Evolutionary conservation across 2,888 invertebrate genomes (phyloP).

Genomic region (Rhimphoctona megacephalus): DNA sequence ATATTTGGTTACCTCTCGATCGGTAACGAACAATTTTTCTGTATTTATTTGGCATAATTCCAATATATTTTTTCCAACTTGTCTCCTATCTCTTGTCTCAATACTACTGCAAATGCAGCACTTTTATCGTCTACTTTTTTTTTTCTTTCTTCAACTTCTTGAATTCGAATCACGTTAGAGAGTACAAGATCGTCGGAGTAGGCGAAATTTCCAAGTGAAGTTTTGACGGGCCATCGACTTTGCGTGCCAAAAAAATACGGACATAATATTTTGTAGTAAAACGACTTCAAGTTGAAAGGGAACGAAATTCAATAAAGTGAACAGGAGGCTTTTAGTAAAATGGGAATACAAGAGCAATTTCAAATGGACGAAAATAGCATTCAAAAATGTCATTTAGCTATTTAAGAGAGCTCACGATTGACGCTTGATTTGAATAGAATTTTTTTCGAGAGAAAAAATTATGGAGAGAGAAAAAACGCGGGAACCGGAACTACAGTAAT

Average conservation of each 20-base stretch:
- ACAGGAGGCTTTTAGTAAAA: background rate
- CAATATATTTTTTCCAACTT: conserved; percentile 12
- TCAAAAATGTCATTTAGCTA: background rate
- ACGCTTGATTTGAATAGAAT: no score
- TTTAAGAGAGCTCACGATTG: background rate
- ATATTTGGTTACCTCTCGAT: background rate
- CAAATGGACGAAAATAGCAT: background rate
- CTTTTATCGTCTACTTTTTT: background rate
- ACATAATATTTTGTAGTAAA: conserved; percentile 3
- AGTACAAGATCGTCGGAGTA: conserved; percentile 26
- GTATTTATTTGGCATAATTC: background rate
- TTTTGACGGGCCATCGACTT: conserved; percentile 50
- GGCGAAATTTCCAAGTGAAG: conserved; percentile 19
- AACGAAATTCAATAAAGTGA: conserved; percentile 10
- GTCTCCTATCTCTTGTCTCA: conserved; percentile 9
- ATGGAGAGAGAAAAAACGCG: conserved; percentile 19
- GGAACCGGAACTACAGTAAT: no score
- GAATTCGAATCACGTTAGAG: conserved; percentile 58
- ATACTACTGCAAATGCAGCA: conserved; percentile 11
- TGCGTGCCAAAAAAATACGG: conserved; percentile 19
- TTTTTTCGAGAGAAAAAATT: background rate
- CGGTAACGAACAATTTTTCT: background rate
- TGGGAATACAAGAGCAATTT: background rate
- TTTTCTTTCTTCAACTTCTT: background rate
- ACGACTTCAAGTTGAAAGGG: background rate